Base-by-base conservation (phyloP, 1,140 invertebrate genomes). In the Lutraria rhynchaena region DNA sequence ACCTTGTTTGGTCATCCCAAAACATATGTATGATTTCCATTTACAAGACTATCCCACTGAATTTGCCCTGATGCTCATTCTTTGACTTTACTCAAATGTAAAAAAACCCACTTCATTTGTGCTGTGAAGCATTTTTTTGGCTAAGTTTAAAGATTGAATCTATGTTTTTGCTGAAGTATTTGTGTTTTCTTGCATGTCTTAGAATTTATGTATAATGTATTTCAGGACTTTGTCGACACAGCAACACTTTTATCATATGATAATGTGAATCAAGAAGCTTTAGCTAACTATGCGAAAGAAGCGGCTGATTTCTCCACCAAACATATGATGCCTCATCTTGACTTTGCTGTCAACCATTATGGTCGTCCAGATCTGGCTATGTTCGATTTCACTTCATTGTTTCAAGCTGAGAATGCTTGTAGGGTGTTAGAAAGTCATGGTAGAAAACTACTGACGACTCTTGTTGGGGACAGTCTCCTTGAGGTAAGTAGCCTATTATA, bases 301-400 rank as follows among this genome's bases (percentile, higher is more conserved):
- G 99, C 98, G 0, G 99, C 99, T 0, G 95, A 98, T 89, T 99
- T 99, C 93, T 98, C 98, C 5, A 99, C 99, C 0, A 95, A 97
- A 90, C 96, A 97, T 90, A 95, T 96, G 90, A 95, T 99, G 93
- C 96, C 96, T 41, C 94, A 96, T 82, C 93, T 97, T 77, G 97
- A 99, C 90, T 99, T 99, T 93, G 98, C 99, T 1, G 96, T 99
- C 0, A 99, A 99, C 93, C 98, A 99, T 93, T 99, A 98, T 91
- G 97, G 98, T 1, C 96, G 99, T 91, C 96, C 98, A 1, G 99
- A 99, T 93, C 97, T 99, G 0, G 98, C 98, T n/a, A 98, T 99
- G 95, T 99, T 99, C 93, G 99, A 99, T 92, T 99, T 99, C 91
- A 99, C 99, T 0, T 98, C 98, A 0, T 98, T 99, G 96, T 99